phyloP scores from a whole-genome alignment of 2,888 invertebrate species.

The Drosophila hawaiiensis region DNA sequence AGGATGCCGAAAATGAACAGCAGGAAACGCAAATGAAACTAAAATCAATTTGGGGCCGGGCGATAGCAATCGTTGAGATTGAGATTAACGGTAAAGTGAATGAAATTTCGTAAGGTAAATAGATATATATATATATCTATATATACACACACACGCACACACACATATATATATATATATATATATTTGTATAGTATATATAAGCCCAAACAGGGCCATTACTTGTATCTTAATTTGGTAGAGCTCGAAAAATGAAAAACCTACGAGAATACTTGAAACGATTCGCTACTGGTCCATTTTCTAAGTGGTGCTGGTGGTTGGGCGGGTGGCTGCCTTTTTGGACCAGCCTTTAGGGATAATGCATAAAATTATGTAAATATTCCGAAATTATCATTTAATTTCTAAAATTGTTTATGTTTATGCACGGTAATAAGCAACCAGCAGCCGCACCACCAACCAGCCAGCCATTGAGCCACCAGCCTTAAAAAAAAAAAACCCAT shows the following conservation, averaged over 20 bases:
- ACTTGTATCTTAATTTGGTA: conserved; percentile 52
- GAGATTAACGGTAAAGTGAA: conserved; percentile 59
- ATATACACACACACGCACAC: neutral
- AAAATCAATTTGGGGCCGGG: conserved; percentile 73
- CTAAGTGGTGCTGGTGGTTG: neutral
- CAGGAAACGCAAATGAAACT: conserved; percentile 76
- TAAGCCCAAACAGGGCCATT: neutral
- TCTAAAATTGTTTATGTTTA: conserved; percentile 79
- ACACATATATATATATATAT: neutral
- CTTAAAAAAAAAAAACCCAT: conserved; percentile 23
- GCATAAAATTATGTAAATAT: conserved; percentile 79
- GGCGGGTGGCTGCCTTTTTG: conserved; percentile 20
- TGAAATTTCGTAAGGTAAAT: conserved; percentile 61
- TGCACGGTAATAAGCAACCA: conserved; percentile 75
- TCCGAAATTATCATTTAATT: conserved; percentile 76
- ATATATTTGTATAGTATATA: neutral
- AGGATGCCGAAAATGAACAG: conserved; percentile 42
- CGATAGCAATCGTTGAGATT: conserved; percentile 72
- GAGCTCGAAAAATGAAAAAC: conserved; percentile 32
- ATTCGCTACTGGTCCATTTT: neutral
- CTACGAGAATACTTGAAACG: conserved; percentile 18
- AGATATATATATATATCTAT: conserved; percentile 1
- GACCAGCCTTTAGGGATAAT: conserved; percentile 58
- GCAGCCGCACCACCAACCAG: conserved; percentile 25
- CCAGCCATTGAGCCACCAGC: conserved; percentile 32